Conservation (phyloP, 2,797 vertebrate genomes). For the Amblyraja radiata region DNA sequence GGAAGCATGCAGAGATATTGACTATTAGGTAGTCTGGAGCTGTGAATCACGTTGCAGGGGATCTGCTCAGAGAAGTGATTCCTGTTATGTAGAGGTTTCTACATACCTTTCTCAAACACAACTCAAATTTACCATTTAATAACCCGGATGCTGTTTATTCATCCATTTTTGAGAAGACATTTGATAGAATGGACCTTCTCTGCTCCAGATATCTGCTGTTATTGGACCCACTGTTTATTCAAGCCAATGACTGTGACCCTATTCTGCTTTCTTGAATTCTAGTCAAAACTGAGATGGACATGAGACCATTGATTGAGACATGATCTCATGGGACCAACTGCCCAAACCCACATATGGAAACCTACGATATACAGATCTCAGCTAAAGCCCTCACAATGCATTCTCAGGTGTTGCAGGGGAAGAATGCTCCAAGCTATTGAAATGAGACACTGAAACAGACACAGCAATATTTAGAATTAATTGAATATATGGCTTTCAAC, state of each 20-base stretch:
- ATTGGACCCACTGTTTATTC: background rate
- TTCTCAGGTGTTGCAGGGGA: background rate
- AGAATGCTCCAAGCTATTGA: background rate
- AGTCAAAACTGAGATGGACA: background rate
- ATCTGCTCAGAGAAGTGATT: too few species aligned
- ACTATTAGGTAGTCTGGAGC: too few species aligned
- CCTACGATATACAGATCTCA: background rate
- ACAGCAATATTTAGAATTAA: constrained; percentile 3
- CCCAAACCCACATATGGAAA: background rate
- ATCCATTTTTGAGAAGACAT: constrained; percentile 9
- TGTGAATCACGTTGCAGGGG: too few species aligned
- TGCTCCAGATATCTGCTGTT: background rate
- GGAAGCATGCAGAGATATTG: too few species aligned
- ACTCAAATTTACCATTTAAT: background rate
- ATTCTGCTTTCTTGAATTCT: background rate
- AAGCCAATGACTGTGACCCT: background rate
- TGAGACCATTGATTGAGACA: background rate
- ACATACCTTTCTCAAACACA: background rate
- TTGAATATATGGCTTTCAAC: background rate
- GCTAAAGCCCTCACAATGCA: background rate
- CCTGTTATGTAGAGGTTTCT: background rate
- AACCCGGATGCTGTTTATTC: background rate
- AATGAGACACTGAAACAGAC: background rate
- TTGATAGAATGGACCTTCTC: background rate
- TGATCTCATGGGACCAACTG: background rate